Percentiles rank a stretch among this genome's conserved stretches.
Conservation (phyloP, 1,140 invertebrate species). For the Mycetomoellerius zeteki region DNA sequence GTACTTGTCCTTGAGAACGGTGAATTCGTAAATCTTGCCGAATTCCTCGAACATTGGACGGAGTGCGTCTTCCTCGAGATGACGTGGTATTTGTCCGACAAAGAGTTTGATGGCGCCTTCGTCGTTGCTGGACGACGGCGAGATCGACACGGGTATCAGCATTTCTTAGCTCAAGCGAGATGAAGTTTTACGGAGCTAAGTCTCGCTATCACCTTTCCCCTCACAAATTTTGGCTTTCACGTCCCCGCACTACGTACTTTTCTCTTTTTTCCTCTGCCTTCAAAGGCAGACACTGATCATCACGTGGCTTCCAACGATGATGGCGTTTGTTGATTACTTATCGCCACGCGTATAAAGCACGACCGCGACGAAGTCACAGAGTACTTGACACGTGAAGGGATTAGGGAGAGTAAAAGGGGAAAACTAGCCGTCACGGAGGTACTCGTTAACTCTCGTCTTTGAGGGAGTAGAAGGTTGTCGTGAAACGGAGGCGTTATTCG, state of each 20-base stretch:
- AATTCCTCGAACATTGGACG: constrained; percentile 97
- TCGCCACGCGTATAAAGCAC: constrained; percentile 65
- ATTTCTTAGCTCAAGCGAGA: constrained; percentile 61
- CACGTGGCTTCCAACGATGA: constrained; percentile 50
- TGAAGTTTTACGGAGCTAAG: background rate
- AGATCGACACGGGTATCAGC: constrained; percentile 77
- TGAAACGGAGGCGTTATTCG: constrained; percentile 73
- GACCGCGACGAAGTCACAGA: constrained; percentile 56
- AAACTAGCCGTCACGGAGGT: constrained; percentile 68
- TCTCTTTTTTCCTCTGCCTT: constrained; percentile 9
- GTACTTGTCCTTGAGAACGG: constrained; percentile 96
- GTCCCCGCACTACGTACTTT: background rate
- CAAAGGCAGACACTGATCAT: constrained; percentile 31
- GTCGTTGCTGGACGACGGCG: constrained; percentile 73
- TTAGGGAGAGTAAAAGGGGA: background rate
- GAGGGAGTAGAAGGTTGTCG: constrained; percentile 44
- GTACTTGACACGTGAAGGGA: constrained; percentile 66
- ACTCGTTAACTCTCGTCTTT: constrained; percentile 73
- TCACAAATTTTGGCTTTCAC: background rate
- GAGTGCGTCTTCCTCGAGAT: constrained; percentile 95
- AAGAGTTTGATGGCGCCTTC: constrained; percentile 94
- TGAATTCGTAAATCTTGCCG: constrained; percentile 97
- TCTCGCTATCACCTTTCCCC: background rate
- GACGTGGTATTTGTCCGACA: constrained; percentile 97
- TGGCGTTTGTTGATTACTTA: constrained; percentile 65